phyloP scores from a whole-genome alignment of 2,797 vertebrate genomes.

The Meriones psammophilus region DNA sequence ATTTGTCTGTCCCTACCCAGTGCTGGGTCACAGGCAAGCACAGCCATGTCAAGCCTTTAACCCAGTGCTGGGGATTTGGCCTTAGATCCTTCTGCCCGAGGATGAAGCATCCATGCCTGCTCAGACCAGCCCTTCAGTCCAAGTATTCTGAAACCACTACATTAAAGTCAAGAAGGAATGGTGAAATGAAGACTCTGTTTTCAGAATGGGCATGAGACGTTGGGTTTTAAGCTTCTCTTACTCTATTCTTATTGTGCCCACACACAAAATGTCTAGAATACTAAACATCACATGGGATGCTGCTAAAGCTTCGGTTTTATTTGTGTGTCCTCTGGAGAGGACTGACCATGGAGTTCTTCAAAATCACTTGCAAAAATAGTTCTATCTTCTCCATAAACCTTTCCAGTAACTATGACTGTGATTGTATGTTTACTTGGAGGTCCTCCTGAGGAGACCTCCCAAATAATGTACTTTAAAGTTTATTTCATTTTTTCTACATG shows the following conservation, averaged over 20 bases:
- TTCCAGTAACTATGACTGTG: not conserved
- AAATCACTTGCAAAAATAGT: slow-evolving; percentile 1
- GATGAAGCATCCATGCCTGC: not conserved
- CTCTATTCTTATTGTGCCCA: not conserved
- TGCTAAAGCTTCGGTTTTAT: slow-evolving; percentile 35
- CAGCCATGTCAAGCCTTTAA: no score
- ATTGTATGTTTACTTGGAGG: not conserved
- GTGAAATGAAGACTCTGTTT: slow-evolving; percentile 43
- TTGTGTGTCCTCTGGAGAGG: not conserved
- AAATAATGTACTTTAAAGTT: slow-evolving; percentile 7
- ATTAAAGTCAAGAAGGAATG: slow-evolving; percentile 20
- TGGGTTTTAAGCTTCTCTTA: not conserved
- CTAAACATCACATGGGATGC: not conserved
- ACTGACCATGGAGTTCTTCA: not conserved
- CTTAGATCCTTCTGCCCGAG: not conserved
- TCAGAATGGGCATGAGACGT: not conserved
- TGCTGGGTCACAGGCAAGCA: not conserved
- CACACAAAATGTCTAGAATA: not conserved
- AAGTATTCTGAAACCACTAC: not conserved
- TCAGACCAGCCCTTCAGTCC: not conserved
- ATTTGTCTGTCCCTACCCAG: not conserved
- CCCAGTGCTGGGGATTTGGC: not conserved
- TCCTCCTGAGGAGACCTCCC: not conserved
- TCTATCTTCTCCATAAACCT: slow-evolving; percentile 25
- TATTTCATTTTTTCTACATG: not conserved